These are phyloP conservation scores for Aphrocallistes beatrix DNA, from an alignment of 37 sponge, comb jelly and placozoan genomes.

Conservation along the genomic window DNA sequence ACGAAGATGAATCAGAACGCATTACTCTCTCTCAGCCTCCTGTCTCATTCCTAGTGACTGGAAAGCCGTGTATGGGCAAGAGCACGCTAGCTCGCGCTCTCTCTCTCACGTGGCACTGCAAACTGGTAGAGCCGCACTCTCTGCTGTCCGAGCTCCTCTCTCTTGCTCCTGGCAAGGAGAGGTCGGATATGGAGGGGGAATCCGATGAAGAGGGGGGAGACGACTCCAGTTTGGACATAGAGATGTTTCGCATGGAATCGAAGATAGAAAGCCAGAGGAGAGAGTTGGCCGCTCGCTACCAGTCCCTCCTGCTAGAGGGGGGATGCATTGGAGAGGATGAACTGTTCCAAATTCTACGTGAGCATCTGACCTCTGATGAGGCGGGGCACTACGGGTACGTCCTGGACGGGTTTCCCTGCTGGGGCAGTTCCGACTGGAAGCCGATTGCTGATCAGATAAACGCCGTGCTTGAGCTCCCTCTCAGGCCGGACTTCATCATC, in stretches of 20 bases:
- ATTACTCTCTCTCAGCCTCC: neutral
- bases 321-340: neutral
- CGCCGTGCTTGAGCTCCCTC: conserved; percentile 30
- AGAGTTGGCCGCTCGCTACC: neutral
- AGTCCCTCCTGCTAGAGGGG: neutral
- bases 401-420: conserved; percentile 68
- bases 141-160: neutral
- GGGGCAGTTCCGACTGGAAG: conserved; percentile 35
- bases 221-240: neutral
- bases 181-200: neutral
- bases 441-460: conserved; percentile 55
- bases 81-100: conserved; percentile 37
- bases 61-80: conserved; percentile 82
- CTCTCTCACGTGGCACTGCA: neutral
- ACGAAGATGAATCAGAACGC: neutral
- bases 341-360: neutral
- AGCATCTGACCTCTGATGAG: neutral
- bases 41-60: conserved; percentile 34
- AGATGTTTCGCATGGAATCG: neutral
- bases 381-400: conserved; percentile 63
- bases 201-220: neutral
- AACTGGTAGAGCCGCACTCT: neutral
- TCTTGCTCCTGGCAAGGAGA: neutral
- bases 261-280: neutral
- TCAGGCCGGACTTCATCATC: conserved; percentile 77